A percentile compares a stretch with the other conserved stretches of the same genome.
Evolutionary conservation across 2,797 vertebrate genomes (phyloP).

Genomic region (Glossophaga mutica): DNA sequence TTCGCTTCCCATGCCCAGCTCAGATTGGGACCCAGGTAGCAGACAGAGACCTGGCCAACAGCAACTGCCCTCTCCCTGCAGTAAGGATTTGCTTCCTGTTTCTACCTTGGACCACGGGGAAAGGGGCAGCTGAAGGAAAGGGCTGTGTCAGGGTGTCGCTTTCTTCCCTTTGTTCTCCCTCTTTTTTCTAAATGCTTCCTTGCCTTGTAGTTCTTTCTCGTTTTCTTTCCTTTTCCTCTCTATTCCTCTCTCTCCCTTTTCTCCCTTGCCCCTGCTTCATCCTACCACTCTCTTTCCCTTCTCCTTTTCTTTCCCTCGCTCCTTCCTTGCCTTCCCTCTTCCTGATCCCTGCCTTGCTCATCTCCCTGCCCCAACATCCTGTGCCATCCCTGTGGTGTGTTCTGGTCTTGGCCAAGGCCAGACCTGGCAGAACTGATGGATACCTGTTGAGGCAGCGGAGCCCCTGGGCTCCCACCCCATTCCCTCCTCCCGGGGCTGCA

Average conservation of each 20-base stretch:
- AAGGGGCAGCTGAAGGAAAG: slow-evolving; percentile 52
- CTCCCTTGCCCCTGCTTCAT: not conserved
- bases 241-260: not conserved
- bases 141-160: slow-evolving; percentile 33
- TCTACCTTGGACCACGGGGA: slow-evolving; percentile 42
- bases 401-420: slow-evolving; percentile 74
- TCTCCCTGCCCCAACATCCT: slow-evolving; percentile 69
- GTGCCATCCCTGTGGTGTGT: slow-evolving; percentile 71
- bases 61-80: not conserved
- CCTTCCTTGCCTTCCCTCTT: not conserved
- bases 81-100: not conserved
- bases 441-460: slow-evolving; percentile 76
- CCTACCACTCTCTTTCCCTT: not conserved
- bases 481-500: slow-evolving; percentile 67
- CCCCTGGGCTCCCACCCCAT: slow-evolving; percentile 70
- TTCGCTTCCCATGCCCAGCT: slow-evolving; percentile 62
- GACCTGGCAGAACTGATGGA: slow-evolving; percentile 75
- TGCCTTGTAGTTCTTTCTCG: not conserved
- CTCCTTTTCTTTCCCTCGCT: not conserved
- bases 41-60: slow-evolving; percentile 54
- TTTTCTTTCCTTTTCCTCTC: not conserved
- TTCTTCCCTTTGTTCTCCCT: not conserved
- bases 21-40: slow-evolving; percentile 65
- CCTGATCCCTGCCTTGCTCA: slow-evolving; percentile 42
- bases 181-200: not conserved